phyloP scores from a whole-genome alignment of 2,888 invertebrate genomes.

The Ornithoptera priamus region DNA sequence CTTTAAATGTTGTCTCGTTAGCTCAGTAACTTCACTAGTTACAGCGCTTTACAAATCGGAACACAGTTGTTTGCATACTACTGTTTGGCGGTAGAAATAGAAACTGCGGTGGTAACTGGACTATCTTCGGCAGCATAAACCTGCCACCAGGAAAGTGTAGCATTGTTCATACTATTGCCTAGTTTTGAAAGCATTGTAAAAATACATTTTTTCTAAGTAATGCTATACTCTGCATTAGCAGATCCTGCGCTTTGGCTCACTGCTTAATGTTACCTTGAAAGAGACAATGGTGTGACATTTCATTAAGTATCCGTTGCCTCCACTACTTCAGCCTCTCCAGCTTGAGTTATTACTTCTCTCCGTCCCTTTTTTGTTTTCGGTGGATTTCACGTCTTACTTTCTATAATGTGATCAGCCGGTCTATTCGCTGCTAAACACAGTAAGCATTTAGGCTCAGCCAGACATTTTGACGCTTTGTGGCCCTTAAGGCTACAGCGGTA shows the following conservation, averaged over 20 bases:
- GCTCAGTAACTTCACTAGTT: too few species aligned
- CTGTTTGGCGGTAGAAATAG: too few species aligned
- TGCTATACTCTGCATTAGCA: conserved; percentile 28
- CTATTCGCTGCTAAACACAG: conserved; percentile 26
- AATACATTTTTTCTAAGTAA: too few species aligned
- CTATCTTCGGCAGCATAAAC: too few species aligned
- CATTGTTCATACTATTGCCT: too few species aligned
- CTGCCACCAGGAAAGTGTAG: too few species aligned
- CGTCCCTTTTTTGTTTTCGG: not conserved
- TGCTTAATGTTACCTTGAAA: conserved; percentile 33
- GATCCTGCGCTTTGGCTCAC: conserved; percentile 31
- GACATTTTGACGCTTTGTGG: conserved; percentile 29
- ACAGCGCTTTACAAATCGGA: too few species aligned
- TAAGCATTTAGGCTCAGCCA: conserved; percentile 27
- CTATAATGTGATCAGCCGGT: conserved; percentile 26
- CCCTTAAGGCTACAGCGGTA: conserved; percentile 31
- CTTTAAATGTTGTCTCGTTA: too few species aligned
- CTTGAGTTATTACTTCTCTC: not conserved
- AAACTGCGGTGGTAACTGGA: too few species aligned
- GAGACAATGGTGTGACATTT: conserved; percentile 21
- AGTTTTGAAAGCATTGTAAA: too few species aligned
- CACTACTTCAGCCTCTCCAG: not conserved
- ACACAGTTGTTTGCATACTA: too few species aligned
- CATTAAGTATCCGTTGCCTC: conserved; percentile 10
- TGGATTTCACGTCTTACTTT: conserved; percentile 11